Percentiles rank a stretch among this genome's conserved stretches.
Conservation (phyloP, 2,888 invertebrate species). For the Epinotia bilunana region DNA sequence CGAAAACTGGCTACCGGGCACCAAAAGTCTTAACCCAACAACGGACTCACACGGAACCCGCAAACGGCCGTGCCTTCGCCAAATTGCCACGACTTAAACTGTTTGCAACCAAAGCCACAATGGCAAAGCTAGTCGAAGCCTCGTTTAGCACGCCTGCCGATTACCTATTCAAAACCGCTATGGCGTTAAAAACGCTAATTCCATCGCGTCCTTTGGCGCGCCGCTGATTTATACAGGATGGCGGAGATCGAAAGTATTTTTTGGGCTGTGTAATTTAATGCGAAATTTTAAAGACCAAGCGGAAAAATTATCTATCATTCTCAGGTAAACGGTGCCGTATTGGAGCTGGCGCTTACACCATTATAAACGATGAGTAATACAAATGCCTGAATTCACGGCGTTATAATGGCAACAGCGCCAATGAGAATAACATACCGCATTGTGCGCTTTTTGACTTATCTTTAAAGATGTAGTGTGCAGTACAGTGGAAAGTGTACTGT, state of each 20-base stretch:
- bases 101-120: slow-evolving; percentile 19
- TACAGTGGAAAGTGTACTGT: too few relatives aligned
- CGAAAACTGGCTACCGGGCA: background rate
- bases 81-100: slow-evolving; percentile 53
- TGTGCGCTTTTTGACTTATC: too few relatives aligned
- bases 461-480: too few relatives aligned
- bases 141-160: slow-evolving; percentile 36
- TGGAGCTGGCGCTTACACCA: too few relatives aligned
- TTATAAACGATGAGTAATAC: too few relatives aligned
- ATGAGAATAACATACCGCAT: too few relatives aligned
- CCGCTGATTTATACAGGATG: background rate
- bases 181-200: background rate
- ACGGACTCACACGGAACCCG: background rate
- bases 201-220: background rate
- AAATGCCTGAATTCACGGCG: too few relatives aligned
- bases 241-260: background rate
- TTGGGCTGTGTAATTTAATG: background rate
- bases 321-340: too few relatives aligned
- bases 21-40: too few relatives aligned
- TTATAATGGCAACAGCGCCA: too few relatives aligned
- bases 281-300: too few relatives aligned
- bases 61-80: slow-evolving; percentile 52
- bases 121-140: slow-evolving; percentile 20
- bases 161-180: slow-evolving; percentile 24
- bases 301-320: too few relatives aligned